Conservation (phyloP, 2,888 invertebrate genomes). For the Patella caerulea region DNA sequence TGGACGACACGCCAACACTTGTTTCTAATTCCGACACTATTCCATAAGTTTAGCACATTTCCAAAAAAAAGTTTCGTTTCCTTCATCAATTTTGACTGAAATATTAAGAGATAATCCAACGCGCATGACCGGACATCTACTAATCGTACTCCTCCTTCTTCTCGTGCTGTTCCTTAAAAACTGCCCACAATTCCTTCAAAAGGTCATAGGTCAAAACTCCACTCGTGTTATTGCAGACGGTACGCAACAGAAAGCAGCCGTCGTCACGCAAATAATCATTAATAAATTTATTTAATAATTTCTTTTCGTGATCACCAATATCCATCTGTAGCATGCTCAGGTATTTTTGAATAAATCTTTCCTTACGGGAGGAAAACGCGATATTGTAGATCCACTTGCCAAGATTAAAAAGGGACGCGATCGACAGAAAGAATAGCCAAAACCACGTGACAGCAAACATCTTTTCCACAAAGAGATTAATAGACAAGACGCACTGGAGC, state of each 20-base stretch:
- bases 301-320: constrained; percentile 51
- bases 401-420: constrained; percentile 37
- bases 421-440: constrained; percentile 57
- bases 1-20: too few species aligned
- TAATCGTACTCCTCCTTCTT: neutral
- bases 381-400: constrained; percentile 35
- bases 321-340: constrained; percentile 46
- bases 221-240: constrained; percentile 61
- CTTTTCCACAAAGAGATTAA: constrained; percentile 65
- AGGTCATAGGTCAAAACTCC: constrained; percentile 60
- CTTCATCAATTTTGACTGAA: too few species aligned
- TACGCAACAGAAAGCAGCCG: constrained; percentile 59
- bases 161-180: constrained; percentile 45
- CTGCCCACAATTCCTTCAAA: constrained; percentile 56
- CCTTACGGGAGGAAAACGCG: constrained; percentile 40
- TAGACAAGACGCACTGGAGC: constrained; percentile 62
- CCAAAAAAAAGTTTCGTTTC: too few species aligned
- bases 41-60: too few species aligned
- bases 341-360: constrained; percentile 57
- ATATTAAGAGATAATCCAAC: too few species aligned
- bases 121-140: too few species aligned
- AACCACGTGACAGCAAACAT: constrained; percentile 65
- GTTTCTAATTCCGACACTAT: too few species aligned
- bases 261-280: constrained; percentile 60
- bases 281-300: constrained; percentile 57